Evolutionary conservation across 2,797 vertebrate species (phyloP).

Genomic region (Notamacropus eugenii): DNA sequence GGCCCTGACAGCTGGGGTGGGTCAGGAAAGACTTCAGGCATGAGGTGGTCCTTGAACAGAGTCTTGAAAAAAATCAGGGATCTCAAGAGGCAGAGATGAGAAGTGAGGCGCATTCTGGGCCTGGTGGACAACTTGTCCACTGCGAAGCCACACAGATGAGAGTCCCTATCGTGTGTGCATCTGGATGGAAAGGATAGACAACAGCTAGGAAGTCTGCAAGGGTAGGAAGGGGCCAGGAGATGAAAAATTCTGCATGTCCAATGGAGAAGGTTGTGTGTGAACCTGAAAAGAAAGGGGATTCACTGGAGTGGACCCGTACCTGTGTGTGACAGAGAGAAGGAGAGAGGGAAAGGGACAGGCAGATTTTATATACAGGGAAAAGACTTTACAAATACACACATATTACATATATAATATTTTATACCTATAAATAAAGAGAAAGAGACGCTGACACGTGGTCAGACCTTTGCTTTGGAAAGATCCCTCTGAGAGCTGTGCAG

Average conservation of each 20-base stretch:
- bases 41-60: not conserved
- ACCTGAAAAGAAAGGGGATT: too few relatives aligned
- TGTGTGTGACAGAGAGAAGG: too few relatives aligned
- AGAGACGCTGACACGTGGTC: too few relatives aligned
- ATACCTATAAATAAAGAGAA: too few relatives aligned
- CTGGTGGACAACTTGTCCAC: not conserved
- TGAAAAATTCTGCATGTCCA: too few relatives aligned
- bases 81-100: not conserved
- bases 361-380: too few relatives aligned
- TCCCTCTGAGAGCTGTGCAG: not conserved
- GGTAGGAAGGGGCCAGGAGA: not conserved
- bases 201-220: not conserved
- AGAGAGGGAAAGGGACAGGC: too few relatives aligned
- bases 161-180: not conserved
- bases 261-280: too few relatives aligned
- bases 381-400: too few relatives aligned
- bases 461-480: not conserved
- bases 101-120: not conserved
- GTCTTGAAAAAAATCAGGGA: not conserved
- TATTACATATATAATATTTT: too few relatives aligned
- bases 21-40: not conserved
- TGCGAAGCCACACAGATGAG: not conserved
- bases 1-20: not conserved
- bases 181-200: not conserved
- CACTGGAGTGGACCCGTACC: too few relatives aligned